A percentile compares a stretch with the other conserved stretches of the same genome.
Conservation (phyloP, 2,113 vertebrate genomes). For the Thermophis baileyi region DNA sequence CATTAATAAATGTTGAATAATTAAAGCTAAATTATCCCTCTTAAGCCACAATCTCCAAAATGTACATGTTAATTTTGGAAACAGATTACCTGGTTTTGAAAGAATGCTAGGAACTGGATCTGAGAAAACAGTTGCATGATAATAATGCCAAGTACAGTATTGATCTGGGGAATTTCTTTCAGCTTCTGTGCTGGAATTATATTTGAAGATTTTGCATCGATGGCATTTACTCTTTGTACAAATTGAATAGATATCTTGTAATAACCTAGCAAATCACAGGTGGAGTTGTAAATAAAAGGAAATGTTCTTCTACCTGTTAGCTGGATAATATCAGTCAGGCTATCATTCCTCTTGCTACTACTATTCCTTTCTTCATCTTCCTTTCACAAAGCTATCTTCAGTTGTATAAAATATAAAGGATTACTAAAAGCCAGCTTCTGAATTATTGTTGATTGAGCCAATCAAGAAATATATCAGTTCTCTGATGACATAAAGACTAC, state of each 20-base stretch:
- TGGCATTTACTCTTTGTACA: neutral
- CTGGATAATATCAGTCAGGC: neutral
- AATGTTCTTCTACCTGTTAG: neutral
- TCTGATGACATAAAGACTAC: neutral
- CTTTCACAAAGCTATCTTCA: neutral
- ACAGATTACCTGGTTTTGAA: neutral
- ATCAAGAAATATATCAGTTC: neutral
- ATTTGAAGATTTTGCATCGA: neutral
- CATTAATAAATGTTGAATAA: neutral
- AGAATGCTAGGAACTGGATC: neutral
- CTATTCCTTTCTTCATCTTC: neutral
- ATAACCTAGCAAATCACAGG: neutral
- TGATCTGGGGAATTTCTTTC: neutral
- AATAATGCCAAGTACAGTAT: neutral
- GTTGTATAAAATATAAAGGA: neutral
- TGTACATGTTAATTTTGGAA: neutral
- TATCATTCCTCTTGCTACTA: neutral
- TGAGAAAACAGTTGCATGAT: neutral
- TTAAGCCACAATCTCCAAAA: neutral
- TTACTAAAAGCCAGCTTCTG: neutral
- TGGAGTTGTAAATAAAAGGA: neutral
- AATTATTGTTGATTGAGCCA: neutral
- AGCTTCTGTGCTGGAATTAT: neutral
- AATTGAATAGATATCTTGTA: neutral
- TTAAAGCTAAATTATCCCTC: neutral